A percentile compares a stretch with the other conserved stretches of the same genome.
These are phyloP conservation scores for Mythimna loreyi DNA, from an alignment of 2,888 invertebrate genomes.

Conservation along the genomic window DNA sequence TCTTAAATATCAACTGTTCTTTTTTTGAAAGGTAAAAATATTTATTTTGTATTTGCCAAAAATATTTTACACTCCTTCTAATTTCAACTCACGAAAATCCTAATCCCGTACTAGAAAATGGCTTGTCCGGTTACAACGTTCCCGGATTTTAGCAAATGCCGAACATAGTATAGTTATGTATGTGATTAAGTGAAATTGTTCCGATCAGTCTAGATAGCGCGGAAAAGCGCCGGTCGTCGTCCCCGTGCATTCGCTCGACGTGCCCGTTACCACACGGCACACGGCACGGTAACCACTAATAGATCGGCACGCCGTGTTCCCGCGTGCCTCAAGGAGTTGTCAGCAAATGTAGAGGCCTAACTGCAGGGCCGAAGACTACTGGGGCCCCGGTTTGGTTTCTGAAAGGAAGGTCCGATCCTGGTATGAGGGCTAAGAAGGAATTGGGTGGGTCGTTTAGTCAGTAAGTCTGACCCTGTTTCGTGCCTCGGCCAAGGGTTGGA, in stretches of 20 bases:
- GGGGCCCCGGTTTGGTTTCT: no score
- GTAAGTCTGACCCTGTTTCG: no score
- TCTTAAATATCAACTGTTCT: no score
- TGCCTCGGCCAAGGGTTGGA: no score
- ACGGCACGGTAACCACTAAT: neutral
- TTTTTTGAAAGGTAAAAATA: conserved; percentile 2
- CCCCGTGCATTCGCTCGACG: conserved; percentile 49
- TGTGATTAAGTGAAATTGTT: conserved; percentile 64
- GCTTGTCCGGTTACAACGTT: neutral
- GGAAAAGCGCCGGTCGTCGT: conserved; percentile 62
- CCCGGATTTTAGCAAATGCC: conserved; percentile 22
- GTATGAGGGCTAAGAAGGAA: no score
- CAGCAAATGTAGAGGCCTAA: no score
- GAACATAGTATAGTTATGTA: conserved; percentile 50
- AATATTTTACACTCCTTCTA: neutral
- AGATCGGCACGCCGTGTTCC: no score
- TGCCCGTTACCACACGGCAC: conserved; percentile 53
- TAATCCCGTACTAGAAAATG: neutral
- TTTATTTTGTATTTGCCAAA: no score
- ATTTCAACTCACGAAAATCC: neutral
- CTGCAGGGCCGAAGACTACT: no score
- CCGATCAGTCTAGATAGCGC: conserved; percentile 60
- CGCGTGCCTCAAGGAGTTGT: no score
- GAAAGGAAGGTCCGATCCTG: no score
- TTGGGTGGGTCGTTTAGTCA: no score